Conservation (phyloP, 2,888 invertebrate genomes). For the Apoderus coryli region DNA sequence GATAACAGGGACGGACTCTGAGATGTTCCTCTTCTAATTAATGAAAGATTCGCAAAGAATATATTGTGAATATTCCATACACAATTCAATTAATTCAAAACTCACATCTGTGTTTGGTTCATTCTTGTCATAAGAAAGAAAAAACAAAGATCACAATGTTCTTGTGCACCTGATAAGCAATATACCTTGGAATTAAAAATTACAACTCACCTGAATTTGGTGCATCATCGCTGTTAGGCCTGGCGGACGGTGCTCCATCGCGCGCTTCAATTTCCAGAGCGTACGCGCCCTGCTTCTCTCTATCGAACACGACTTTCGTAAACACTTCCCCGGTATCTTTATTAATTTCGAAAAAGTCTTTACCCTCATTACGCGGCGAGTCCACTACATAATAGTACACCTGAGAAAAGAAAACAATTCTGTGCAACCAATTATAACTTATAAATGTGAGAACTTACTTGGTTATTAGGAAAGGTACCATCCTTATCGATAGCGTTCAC, state of each 20-base stretch:
- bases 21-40: too few species aligned
- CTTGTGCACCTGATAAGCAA: too few species aligned
- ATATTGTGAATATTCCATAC: too few species aligned
- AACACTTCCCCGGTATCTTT: conserved; percentile 90
- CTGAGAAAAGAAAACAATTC: conserved; percentile 33
- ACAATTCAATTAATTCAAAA: too few species aligned
- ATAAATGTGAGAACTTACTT: conserved; percentile 43
- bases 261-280: conserved; percentile 93
- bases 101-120: too few species aligned
- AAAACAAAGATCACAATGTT: too few species aligned
- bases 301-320: conserved; percentile 90
- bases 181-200: too few species aligned
- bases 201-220: conserved; percentile 92
- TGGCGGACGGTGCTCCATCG: conserved; percentile 91
- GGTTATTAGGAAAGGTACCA: conserved; percentile 88
- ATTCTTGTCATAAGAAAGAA: too few species aligned
- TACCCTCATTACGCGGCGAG: conserved; percentile 82
- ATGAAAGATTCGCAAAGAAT: too few species aligned
- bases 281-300: conserved; percentile 95
- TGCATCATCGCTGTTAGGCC: conserved; percentile 84
- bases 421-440: not conserved
- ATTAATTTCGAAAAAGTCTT: conserved; percentile 94
- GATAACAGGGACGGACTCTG: too few species aligned
- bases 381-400: conserved; percentile 89
- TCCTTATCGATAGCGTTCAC: conserved; percentile 94